Evolutionary conservation across 1,140 invertebrate species (phyloP), one percentile per base, ranked within the genome.

Genomic region (Drosophila bocqueti): DNA sequence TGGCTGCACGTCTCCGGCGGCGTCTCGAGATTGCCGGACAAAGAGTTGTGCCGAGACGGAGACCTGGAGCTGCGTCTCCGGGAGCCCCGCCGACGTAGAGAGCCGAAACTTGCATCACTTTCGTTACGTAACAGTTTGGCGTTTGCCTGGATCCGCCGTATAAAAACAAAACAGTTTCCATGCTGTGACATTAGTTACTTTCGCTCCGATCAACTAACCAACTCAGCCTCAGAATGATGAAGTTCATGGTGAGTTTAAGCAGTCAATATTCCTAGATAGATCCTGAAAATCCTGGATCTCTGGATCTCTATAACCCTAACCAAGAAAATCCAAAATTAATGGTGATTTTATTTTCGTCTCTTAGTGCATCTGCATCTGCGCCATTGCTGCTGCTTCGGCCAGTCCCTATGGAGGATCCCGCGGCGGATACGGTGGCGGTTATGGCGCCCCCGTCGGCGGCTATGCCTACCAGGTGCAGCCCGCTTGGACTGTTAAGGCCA

Each of bases 391-490:
- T 21, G 91, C 74, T 43, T 82, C 81, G 11, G 81, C 91, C n/a
- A 55, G 36, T 4, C 40, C 52, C n/a, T 85, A 90, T 54, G 69
- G 69, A 16, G 58, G 68, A 38, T 26, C 61, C 15, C 63, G 59
- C 18, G 65, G 49, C 6, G 66, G 68, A 24, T 89, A 75, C 15
- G 68, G 52, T 29, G 45, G 67, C 47, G 47, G 47, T 2, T 50
- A 26, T 9, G 47, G 24, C 8, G 67, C 62, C 21, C 75, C 77
- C 0, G 61, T 83, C 13, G 87, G 81, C 45, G 87, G 57, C 36
- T 75, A 74, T 55, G 87, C 79, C 69, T 87, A 87, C 60, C 89
- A 84, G 79, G 76, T 91, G 63, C 83, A 91, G 63, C 87, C 87
- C 16, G 87, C 87, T 26, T 24, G 81, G 57, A 89, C 87, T 31